A percentile compares a stretch with the other conserved stretches of the same genome.
Conservation (phyloP, 64 coral and sea anemone species). For the Exaiptasia diaphana region DNA sequence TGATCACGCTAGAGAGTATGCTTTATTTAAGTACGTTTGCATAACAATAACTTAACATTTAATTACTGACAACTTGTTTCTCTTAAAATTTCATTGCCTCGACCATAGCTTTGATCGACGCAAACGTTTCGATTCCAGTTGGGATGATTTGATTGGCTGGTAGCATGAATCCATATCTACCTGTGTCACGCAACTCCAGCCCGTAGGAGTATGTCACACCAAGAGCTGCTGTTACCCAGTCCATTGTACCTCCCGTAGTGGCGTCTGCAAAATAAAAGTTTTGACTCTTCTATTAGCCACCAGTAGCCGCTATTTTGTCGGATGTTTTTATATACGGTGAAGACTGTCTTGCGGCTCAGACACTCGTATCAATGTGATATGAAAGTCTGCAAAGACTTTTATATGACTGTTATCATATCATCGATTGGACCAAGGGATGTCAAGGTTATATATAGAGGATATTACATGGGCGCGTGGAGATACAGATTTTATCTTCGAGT, state of each 20-base stretch:
- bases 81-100: slow-evolving; percentile 44
- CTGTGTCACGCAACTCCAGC: slow-evolving; percentile 72
- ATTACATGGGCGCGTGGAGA: no score
- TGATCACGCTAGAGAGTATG: no score
- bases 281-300: background rate
- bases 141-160: slow-evolving; percentile 86
- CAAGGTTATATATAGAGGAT: no score
- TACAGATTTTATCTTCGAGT: no score
- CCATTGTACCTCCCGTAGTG: slow-evolving; percentile 71
- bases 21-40: no score
- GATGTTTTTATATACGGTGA: background rate
- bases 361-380: background rate
- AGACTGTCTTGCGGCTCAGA: background rate
- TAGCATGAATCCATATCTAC: slow-evolving; percentile 66
- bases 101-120: slow-evolving; percentile 82
- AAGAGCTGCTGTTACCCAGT: slow-evolving; percentile 64
- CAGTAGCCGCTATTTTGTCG: background rate
- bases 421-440: no score
- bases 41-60: no score
- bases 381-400: background rate
- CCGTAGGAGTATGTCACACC: slow-evolving; percentile 77
- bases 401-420: no score
- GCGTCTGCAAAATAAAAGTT: slow-evolving; percentile 35
- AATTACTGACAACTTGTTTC: no score
- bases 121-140: slow-evolving; percentile 85